Evolutionary conservation across 2,888 invertebrate genomes (phyloP), one percentile per base, ranked within the genome.

Genomic region (Terebella lapidaria): DNA sequence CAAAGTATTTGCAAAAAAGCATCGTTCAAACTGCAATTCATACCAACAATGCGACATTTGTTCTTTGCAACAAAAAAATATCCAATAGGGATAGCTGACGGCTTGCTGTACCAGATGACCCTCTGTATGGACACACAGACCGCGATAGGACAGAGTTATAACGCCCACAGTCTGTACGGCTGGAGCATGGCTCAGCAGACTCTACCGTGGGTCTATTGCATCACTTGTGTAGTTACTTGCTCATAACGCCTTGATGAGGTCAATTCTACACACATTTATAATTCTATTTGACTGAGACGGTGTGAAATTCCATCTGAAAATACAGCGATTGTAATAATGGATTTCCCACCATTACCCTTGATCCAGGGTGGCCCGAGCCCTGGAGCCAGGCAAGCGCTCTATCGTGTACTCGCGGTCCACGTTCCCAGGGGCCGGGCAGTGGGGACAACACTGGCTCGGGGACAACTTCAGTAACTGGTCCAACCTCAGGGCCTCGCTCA

Each of bases 161-260:
- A 91, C 77, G 80, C 89, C 51, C 92, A 92, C 78, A 91, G 89
- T 81, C 74, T 90, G 63, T 90, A 88, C 74, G 89, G 89, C 1
- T 84, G 87, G 60, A 85, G 86, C n/a, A 90, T 92, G 75, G 87
- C 89, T 0, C 84, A 87, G 51, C 85, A 86, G 28, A 90, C 92
- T 0, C 86, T 87, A 75, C 45, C 42, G 64, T 65, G 52, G 55
- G 49, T 35, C n/a, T n/a, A n/a, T n/a, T n/a, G n/a, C n/a, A n/a
- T n/a, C n/a, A n/a, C n/a, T n/a, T n/a, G n/a, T n/a, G n/a, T n/a
- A n/a, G n/a, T n/a, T n/a, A n/a, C n/a, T n/a, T n/a, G n/a, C n/a
- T n/a, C n/a, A n/a, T n/a, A n/a, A n/a, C n/a, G n/a, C n/a, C n/a
- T n/a, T n/a, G n/a, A n/a, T n/a, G n/a, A n/a, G n/a, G n/a, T n/a